Evolutionary conservation across 64 coral and sea anemone species (phyloP).

Genomic region (Catalaphyllia jardinei): DNA sequence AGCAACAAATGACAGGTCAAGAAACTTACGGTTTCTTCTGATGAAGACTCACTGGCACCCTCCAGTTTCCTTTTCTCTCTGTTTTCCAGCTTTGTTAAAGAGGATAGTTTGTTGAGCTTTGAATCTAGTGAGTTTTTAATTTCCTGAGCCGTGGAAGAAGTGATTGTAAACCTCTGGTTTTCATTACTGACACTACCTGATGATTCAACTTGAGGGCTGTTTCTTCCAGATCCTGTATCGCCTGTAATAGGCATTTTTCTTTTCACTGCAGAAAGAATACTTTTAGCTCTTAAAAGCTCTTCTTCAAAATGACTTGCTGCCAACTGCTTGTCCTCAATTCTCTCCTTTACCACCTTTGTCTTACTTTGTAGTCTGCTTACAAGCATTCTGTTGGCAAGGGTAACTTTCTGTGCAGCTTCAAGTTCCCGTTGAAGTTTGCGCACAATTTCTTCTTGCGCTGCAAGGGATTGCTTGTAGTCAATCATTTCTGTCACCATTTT

Average conservation of each 20-base stretch:
- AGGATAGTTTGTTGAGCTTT: slow-evolving; percentile 6
- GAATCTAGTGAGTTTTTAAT: slow-evolving; percentile 51
- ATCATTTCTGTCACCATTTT: slow-evolving; percentile 40
- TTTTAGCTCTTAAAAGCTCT: slow-evolving; percentile 80
- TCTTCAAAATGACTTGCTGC: slow-evolving; percentile 73
- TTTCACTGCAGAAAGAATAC: slow-evolving; percentile 77
- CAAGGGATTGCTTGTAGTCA: slow-evolving; percentile 22
- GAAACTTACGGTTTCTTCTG: slow-evolving; percentile 56
- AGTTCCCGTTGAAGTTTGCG: slow-evolving; percentile 49
- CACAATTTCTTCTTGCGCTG: slow-evolving; percentile 36
- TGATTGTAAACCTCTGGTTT: slow-evolving; percentile 47
- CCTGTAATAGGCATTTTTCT: slow-evolving; percentile 25
- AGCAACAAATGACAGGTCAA: not conserved
- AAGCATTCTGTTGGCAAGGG: slow-evolving; percentile 34
- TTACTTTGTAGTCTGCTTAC: slow-evolving; percentile 34
- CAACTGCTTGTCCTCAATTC: slow-evolving; percentile 39
- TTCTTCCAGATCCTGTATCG: slow-evolving; percentile 29
- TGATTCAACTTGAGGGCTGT: not conserved
- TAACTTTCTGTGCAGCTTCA: slow-evolving; percentile 45
- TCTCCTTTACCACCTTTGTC: slow-evolving; percentile 72
- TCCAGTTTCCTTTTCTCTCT: slow-evolving; percentile 48
- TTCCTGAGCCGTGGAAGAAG: slow-evolving; percentile 35
- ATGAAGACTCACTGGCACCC: slow-evolving; percentile 34
- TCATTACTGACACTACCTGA: slow-evolving; percentile 23
- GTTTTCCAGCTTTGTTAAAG: not conserved